These are phyloP conservation scores for Tenebrosternarchus preto DNA, from an alignment of 2,113 vertebrate genomes.

Conservation along the genomic window DNA sequence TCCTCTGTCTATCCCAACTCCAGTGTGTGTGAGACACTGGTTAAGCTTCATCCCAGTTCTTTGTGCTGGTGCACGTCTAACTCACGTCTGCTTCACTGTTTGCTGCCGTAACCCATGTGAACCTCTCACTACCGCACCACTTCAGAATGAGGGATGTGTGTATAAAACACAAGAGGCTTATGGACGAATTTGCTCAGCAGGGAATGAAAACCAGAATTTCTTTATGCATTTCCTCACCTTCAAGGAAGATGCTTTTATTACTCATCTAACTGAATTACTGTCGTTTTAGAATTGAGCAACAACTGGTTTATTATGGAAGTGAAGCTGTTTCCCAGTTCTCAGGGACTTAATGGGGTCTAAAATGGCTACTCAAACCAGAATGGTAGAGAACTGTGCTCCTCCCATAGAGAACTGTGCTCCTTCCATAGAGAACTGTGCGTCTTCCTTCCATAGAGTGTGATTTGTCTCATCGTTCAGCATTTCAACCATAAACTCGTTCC, in stretches of 20 bases:
- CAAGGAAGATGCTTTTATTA: constrained; percentile 12
- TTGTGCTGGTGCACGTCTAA: too few relatives aligned
- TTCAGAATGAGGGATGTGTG: neutral
- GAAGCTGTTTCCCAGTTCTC: neutral
- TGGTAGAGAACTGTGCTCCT: neutral
- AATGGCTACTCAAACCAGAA: neutral
- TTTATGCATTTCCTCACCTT: neutral
- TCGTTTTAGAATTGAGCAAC: neutral
- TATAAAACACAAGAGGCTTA: neutral
- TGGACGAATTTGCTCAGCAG: neutral
- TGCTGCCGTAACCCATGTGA: neutral
- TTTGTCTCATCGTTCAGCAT: neutral
- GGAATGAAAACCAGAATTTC: neutral
- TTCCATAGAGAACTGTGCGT: neutral
- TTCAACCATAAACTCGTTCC: neutral
- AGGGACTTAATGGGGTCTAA: neutral
- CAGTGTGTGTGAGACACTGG: constrained; percentile 15
- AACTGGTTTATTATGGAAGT: neutral
- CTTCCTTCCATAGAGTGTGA: neutral
- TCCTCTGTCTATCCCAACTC: neutral
- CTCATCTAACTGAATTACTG: constrained; percentile 2
- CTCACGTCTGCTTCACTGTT: neutral
- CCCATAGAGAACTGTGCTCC: neutral
- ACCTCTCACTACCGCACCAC: neutral
- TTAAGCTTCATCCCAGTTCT: constrained; percentile 21